Conservation (phyloP, 2,797 vertebrate species). For the Distichodus sexfasciatus region DNA sequence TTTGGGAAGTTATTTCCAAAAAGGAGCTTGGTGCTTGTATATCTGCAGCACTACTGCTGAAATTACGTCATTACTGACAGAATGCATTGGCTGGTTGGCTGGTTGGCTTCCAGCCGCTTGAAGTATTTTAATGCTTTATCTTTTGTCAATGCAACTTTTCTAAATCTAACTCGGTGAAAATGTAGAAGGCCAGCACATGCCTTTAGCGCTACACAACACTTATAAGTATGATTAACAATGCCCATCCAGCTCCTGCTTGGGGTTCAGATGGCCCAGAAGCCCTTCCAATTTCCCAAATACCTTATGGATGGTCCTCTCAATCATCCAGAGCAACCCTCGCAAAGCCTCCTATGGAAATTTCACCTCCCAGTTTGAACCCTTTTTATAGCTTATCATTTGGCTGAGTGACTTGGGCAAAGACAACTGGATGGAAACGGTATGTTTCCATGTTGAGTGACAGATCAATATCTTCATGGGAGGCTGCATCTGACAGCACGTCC, state of each 20-base stretch:
- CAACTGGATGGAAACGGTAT: background rate
- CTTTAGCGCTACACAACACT: background rate
- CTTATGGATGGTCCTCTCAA: background rate
- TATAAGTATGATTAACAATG: background rate
- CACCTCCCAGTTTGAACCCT: background rate
- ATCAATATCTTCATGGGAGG: slow-evolving; percentile 26
- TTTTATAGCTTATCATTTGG: background rate
- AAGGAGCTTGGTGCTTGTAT: no score
- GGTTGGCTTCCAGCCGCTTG: no score
- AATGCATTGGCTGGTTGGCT: no score
- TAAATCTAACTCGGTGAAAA: no score
- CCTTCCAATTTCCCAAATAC: background rate
- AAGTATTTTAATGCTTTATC: no score
- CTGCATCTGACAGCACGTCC: slow-evolving; percentile 23
- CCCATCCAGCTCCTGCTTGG: background rate
- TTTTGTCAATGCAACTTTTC: background rate
- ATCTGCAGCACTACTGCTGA: no score
- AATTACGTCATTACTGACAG: no score
- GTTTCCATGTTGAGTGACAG: slow-evolving; percentile 18
- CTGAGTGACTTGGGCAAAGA: background rate
- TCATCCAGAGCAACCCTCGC: background rate
- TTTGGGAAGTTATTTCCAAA: no score
- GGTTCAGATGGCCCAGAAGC: background rate
- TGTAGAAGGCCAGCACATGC: background rate
- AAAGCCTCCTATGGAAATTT: background rate